These are phyloP conservation scores for Leptestheria dahalacensis DNA, from an alignment of 1,140 invertebrate species.

Conservation along the genomic window DNA sequence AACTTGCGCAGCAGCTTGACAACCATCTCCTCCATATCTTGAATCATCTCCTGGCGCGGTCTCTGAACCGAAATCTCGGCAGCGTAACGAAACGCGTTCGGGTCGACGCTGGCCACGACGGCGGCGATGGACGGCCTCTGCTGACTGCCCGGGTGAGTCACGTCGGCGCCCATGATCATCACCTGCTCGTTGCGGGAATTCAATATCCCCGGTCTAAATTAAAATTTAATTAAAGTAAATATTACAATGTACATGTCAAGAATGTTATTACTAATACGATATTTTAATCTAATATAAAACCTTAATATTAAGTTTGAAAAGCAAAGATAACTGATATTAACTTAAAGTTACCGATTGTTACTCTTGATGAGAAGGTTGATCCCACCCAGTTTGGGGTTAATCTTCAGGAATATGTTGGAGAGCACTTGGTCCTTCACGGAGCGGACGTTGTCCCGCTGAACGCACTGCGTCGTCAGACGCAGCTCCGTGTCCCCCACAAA, in stretches of 20 bases:
- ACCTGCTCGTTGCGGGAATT: constrained; percentile 30
- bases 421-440: constrained; percentile 28
- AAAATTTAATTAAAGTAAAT: too few species aligned
- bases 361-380: constrained; percentile 49
- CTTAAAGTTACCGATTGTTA: background rate
- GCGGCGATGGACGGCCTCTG: constrained; percentile 63
- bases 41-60: constrained; percentile 50
- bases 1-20: constrained; percentile 38
- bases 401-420: constrained; percentile 63
- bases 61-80: constrained; percentile 50
- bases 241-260: too few species aligned
- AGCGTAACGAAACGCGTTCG: constrained; percentile 46
- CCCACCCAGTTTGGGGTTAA: constrained; percentile 72
- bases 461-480: constrained; percentile 66
- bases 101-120: constrained; percentile 50
- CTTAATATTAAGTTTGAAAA: too few species aligned
- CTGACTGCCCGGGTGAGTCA: constrained; percentile 54
- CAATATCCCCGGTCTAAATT: too few species aligned
- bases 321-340: too few species aligned
- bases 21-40: constrained; percentile 54
- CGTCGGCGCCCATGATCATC: constrained; percentile 72
- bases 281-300: too few species aligned
- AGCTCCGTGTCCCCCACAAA: constrained; percentile 52
- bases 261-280: too few species aligned
- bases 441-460: constrained; percentile 43